Conservation (phyloP, 2,113 vertebrate species). For the Diadophis punctatus region DNA sequence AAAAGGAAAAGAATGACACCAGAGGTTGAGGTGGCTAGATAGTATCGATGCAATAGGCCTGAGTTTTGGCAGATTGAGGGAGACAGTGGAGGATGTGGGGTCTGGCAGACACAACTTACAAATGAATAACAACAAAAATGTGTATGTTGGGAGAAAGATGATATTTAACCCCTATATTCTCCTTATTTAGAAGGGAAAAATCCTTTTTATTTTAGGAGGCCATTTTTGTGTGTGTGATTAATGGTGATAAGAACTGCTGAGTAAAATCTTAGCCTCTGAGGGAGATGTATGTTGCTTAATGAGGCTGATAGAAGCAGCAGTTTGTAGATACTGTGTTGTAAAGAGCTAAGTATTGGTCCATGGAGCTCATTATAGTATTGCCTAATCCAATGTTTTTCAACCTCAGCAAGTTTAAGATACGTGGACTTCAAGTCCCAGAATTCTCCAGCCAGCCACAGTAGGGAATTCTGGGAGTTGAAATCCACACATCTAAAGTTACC, state of each 20-base stretch:
- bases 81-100: neutral
- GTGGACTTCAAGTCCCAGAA: neutral
- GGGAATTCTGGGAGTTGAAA: neutral
- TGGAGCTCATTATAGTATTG: neutral
- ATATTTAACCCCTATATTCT: neutral
- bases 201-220: neutral
- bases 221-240: neutral
- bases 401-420: neutral
- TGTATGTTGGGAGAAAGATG: neutral
- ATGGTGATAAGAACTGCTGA: neutral
- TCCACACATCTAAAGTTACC: neutral
- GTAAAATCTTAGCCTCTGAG: neutral
- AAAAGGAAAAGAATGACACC: neutral
- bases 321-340: neutral
- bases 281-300: neutral
- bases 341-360: neutral
- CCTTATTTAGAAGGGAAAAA: neutral
- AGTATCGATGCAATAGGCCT: neutral
- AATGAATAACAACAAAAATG: too few relatives aligned
- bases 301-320: neutral
- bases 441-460: neutral
- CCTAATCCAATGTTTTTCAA: neutral
- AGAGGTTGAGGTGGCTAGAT: neutral
- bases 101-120: neutral
- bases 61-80: neutral